Evolutionary conservation across 1,140 invertebrate genomes (phyloP), one percentile per base, ranked within the genome.

Genomic region (Aradophagus sp.): DNA sequence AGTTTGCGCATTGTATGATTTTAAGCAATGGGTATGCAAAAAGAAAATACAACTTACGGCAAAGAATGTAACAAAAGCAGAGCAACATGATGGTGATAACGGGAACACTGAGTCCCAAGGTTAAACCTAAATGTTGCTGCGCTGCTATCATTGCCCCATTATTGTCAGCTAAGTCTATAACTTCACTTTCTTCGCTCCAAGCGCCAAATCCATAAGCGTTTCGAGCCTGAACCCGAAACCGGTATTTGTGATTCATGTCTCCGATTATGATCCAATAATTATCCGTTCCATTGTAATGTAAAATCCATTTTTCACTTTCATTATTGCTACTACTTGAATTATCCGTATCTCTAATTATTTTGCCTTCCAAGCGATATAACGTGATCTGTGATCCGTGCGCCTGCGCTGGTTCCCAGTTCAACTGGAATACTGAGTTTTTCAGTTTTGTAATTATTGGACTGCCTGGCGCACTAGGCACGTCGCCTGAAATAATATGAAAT

Each of bases 271-370:
- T 88, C 93, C 94, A 97, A 68, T 91, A 91, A 63, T 89, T 89
- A 11, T 93, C 91, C 20, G 91, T 92, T 39, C 93, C 95, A 80
- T 96, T 97, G 77, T 95, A 96, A 17, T 92, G 89, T 4, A 90
- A 76, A 27, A 87, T 87, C 90, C 95, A 95, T 8, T 89, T 71
- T 4, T 76, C 42, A 16, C 65, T 81, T 14, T 74, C 31, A 32
- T 71, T 75, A 5, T 23, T 35, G 4, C 1, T 44, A 11, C 15
- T 41, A 13, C 36, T 41, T 0, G 16, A 5, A 17, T 76, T 47
- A 2, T 66, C 80, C 13, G 65, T 35, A 16, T 76, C 73, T 48
- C 77, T 55, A 23, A 80, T 55, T 19, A 71, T 50, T 14, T 74
- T 77, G 3, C 87, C 88, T 79, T 92, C 90, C 2, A 92, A 75